These are phyloP conservation scores for Manis javanica DNA, from an alignment of 2,797 vertebrate species.

Conservation along the genomic window DNA sequence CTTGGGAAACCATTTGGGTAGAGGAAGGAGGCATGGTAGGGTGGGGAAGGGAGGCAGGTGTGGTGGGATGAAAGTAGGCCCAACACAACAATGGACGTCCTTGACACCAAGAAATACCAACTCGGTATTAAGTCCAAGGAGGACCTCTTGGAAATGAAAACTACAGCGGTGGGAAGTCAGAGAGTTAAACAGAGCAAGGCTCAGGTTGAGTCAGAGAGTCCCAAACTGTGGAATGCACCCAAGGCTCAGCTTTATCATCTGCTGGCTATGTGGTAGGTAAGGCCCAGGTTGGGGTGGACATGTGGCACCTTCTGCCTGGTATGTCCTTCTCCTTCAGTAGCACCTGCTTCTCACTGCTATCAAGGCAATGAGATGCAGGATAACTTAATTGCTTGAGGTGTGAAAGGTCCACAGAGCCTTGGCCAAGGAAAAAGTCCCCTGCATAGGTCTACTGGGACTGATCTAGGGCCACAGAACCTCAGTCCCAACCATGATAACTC, in stretches of 20 bases:
- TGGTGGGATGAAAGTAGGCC: not conserved
- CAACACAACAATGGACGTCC: not conserved
- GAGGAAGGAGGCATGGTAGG: not conserved
- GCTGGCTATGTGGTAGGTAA: not conserved
- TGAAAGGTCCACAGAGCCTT: not conserved
- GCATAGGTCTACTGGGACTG: not conserved
- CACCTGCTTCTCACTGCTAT: not conserved
- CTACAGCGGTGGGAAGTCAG: not conserved
- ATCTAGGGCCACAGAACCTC: not conserved
- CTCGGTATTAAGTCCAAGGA: not conserved
- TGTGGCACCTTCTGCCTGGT: not conserved
- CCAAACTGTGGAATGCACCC: not conserved
- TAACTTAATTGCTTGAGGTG: not conserved
- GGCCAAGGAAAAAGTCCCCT: not conserved
- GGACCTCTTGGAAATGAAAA: not conserved
- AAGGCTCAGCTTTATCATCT: not conserved
- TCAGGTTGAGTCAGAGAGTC: not conserved
- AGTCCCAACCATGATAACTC: not conserved
- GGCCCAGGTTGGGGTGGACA: not conserved
- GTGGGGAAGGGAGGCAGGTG: too few relatives aligned
- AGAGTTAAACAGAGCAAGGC: not conserved
- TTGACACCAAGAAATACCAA: not conserved
- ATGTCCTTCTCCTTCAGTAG: not conserved
- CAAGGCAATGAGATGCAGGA: not conserved
- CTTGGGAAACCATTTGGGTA: not conserved